These are phyloP conservation scores for Miltochrista miniata DNA, from an alignment of 2,888 invertebrate genomes.

Conservation along the genomic window DNA sequence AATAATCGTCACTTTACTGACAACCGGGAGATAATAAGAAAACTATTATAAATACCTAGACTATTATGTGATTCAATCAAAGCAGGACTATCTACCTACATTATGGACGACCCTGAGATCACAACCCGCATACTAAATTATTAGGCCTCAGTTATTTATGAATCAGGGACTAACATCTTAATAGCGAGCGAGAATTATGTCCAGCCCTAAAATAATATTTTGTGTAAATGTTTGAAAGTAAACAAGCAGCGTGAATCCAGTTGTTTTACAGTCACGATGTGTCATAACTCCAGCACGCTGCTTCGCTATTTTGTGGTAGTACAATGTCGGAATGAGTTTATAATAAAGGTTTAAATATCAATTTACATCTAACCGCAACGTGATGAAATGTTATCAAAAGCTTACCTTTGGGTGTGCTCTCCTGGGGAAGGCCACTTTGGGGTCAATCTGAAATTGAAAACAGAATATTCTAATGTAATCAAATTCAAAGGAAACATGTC, in stretches of 20 bases:
- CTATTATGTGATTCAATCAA: slow-evolving; percentile 75
- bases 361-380: slow-evolving; percentile 54
- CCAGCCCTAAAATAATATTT: slow-evolving; percentile 82
- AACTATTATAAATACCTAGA: slow-evolving; percentile 59
- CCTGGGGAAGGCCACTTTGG: slow-evolving; percentile 99
- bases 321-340: slow-evolving; percentile 66
- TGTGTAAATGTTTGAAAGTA: slow-evolving; percentile 80
- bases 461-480: slow-evolving; percentile 32
- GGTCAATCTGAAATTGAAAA: slow-evolving; percentile 95
- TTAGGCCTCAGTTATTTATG: slow-evolving; percentile 80
- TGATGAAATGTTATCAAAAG: slow-evolving; percentile 49
- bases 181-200: slow-evolving; percentile 76
- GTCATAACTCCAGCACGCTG: slow-evolving; percentile 61
- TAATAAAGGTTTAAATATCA: slow-evolving; percentile 64
- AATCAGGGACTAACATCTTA: slow-evolving; percentile 80
- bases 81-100: slow-evolving; percentile 58
- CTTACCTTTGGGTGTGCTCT: slow-evolving; percentile 99
- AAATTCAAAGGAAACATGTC: slow-evolving; percentile 23
- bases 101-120: slow-evolving; percentile 64
- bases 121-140: slow-evolving; percentile 80
- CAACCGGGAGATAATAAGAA: slow-evolving; percentile 47
- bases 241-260: slow-evolving; percentile 64
- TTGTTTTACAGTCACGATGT: slow-evolving; percentile 63
- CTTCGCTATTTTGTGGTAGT: slow-evolving; percentile 55
- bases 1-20: too few species aligned